Conservation (phyloP, 1,140 invertebrate species). For the Heliconius congener region DNA sequence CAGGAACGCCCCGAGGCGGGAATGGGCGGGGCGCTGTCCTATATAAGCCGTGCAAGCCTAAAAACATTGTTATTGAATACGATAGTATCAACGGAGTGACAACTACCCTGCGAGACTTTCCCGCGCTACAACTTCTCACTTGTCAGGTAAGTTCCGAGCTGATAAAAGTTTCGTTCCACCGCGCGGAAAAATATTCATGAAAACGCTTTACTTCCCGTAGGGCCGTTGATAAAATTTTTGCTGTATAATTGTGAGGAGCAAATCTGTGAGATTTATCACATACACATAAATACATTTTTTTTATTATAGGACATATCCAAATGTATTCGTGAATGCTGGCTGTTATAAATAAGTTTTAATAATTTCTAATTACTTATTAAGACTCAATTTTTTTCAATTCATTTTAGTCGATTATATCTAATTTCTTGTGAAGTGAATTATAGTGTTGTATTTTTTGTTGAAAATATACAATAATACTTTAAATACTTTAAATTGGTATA, state of each 20-base stretch:
- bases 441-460: neutral
- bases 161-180: conserved; percentile 43
- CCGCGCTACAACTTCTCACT: conserved; percentile 44
- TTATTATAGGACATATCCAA: too few relatives aligned
- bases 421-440: neutral
- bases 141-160: conserved; percentile 59
- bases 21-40: conserved; percentile 66
- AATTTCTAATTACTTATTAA: neutral
- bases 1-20: conserved; percentile 62
- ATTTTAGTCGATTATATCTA: too few relatives aligned
- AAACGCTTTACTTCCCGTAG: conserved; percentile 20
- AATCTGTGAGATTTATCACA: neutral
- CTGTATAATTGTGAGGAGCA: neutral
- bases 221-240: neutral
- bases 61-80: conserved; percentile 71
- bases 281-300: too few relatives aligned
- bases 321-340: too few relatives aligned
- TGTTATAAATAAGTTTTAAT: too few relatives aligned
- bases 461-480: neutral
- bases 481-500: neutral
- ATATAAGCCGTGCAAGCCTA: conserved; percentile 69
- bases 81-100: conserved; percentile 53
- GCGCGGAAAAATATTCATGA: conserved; percentile 48
- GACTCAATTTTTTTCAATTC: neutral
- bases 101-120: conserved; percentile 49